Evolutionary conservation across 2,797 vertebrate species (phyloP).

Genomic region (Sebastes reedi): DNA sequence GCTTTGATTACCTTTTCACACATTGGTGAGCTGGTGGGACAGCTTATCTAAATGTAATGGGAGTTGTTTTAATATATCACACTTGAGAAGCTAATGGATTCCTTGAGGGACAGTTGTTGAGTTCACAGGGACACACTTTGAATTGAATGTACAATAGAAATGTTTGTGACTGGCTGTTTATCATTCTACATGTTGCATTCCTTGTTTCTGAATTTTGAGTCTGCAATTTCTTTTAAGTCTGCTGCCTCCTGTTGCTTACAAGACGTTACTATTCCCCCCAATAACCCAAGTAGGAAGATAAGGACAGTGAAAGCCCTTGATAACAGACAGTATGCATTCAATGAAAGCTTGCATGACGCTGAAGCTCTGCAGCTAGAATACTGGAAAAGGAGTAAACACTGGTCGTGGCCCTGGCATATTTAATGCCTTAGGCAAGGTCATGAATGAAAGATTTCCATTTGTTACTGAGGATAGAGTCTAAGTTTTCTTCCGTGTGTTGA

Average conservation of each 20-base stretch:
- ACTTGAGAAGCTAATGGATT: slow-evolving; percentile 5
- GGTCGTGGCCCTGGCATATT: slow-evolving; percentile 10
- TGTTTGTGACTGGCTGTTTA: neutral
- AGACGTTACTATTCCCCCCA: neutral
- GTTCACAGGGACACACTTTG: neutral
- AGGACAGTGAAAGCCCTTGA: neutral
- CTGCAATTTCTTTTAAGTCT: neutral
- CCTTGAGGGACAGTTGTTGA: neutral
- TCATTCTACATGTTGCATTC: neutral
- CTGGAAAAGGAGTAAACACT: slow-evolving; percentile 28
- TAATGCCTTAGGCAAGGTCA: slow-evolving; percentile 33
- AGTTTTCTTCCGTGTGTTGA: slow-evolving; percentile 12
- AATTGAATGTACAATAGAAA: neutral
- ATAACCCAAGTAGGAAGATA: neutral
- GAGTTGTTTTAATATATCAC: slow-evolving; percentile 2
- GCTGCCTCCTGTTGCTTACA: neutral
- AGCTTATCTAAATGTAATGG: neutral
- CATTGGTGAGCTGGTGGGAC: neutral
- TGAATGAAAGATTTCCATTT: slow-evolving; percentile 38
- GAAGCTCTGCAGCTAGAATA: slow-evolving; percentile 8
- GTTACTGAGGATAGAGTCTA: neutral
- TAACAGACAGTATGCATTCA: slow-evolving; percentile 3
- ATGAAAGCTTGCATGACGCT: neutral
- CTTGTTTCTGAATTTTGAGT: neutral
- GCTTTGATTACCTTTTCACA: slow-evolving; percentile 19